Evolutionary conservation across 2,888 invertebrate species (phyloP).

Genomic region (Noctuana brunneofusca): DNA sequence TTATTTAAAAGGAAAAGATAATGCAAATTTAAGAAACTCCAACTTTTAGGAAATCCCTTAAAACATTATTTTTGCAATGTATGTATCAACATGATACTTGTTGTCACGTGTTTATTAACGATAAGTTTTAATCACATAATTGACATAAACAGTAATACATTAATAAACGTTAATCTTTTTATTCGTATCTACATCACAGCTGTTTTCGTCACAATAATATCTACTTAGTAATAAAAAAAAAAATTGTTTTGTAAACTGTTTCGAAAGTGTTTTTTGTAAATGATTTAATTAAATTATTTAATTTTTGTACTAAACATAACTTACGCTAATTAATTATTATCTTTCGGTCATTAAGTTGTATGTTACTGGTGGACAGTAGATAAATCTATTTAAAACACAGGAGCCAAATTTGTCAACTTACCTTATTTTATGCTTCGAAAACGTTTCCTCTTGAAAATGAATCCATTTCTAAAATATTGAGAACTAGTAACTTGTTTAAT

Average conservation of each 20-base stretch:
- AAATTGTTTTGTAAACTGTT: too few relatives aligned
- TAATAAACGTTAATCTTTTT: conserved; percentile 4
- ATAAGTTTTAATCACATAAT: conserved; percentile 12
- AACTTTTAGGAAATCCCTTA: too few relatives aligned
- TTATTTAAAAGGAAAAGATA: background rate
- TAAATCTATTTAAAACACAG: background rate
- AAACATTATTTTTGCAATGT: too few relatives aligned
- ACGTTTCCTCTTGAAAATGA: background rate
- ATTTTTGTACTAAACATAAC: too few relatives aligned
- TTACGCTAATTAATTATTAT: too few relatives aligned
- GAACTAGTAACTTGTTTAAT: conserved; percentile 1
- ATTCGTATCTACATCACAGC: background rate
- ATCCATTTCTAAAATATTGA: background rate
- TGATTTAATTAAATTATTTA: too few relatives aligned
- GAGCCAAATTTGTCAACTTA: background rate
- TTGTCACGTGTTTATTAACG: background rate
- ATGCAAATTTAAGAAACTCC: too few relatives aligned
- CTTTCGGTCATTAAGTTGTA: too few relatives aligned
- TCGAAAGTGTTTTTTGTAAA: too few relatives aligned
- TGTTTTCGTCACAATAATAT: background rate
- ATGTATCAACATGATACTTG: background rate
- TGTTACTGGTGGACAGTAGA: too few relatives aligned
- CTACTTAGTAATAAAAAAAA: too few relatives aligned
- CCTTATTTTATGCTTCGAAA: conserved; percentile 4
- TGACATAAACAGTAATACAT: background rate